Evolutionary conservation across 2,888 invertebrate species (phyloP).

Genomic region (Melanostoma scalare): DNA sequence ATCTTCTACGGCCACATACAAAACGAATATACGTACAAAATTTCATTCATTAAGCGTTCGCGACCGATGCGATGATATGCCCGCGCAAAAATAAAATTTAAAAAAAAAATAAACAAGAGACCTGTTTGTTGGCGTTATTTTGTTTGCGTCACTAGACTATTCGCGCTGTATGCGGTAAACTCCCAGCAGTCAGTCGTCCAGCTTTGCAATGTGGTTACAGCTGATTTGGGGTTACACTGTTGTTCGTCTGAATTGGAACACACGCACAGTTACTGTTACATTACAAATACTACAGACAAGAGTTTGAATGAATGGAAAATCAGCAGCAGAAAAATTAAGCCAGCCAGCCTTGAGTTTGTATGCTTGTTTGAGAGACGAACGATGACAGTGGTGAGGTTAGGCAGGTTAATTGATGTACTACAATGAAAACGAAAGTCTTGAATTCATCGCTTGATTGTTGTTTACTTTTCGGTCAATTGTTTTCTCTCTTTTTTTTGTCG

Average conservation of each 20-base stretch:
- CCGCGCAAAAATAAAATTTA: background rate
- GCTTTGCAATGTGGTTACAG: background rate
- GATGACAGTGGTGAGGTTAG: constrained; percentile 48
- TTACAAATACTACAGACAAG: background rate
- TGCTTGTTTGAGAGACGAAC: constrained; percentile 17
- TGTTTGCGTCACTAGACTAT: background rate
- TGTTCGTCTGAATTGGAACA: background rate
- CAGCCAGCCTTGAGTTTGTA: background rate
- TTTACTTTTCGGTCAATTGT: constrained; percentile 20
- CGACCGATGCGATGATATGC: background rate
- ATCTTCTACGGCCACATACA: background rate
- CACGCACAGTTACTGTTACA: background rate
- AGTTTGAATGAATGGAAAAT: constrained; percentile 16
- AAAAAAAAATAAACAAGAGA: background rate
- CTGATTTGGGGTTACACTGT: no score
- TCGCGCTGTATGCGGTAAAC: background rate
- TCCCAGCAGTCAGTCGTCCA: background rate
- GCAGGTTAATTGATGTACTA: constrained; percentile 63
- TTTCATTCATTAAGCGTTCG: constrained; percentile 14
- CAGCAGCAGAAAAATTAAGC: background rate
- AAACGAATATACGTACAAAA: background rate
- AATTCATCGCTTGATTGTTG: constrained; percentile 27
- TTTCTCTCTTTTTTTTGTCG: background rate
- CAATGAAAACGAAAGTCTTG: constrained; percentile 62
- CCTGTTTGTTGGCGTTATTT: background rate